A percentile compares a stretch with the other conserved stretches of the same genome.
These are phyloP conservation scores for Conger conger DNA, from an alignment of 2,113 vertebrate species.

Conservation along the genomic window DNA sequence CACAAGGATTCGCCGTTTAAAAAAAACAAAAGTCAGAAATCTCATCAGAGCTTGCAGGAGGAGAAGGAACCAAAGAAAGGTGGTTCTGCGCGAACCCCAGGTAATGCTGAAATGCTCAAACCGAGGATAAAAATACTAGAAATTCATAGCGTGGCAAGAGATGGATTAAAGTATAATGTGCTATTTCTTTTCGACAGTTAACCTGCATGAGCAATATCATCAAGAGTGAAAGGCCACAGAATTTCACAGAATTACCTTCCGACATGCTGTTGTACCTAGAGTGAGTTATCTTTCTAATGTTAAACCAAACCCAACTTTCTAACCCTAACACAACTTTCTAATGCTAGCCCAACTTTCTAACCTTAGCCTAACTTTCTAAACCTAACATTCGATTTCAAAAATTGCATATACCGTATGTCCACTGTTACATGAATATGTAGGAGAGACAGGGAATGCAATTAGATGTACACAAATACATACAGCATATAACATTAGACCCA, in stretches of 20 bases:
- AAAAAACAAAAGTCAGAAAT: background rate
- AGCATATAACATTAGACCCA: too few species aligned
- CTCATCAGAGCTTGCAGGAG: conserved; percentile 33
- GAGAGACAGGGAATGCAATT: too few species aligned
- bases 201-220: conserved; percentile 41
- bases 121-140: background rate
- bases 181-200: conserved; percentile 25
- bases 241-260: conserved; percentile 35
- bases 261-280: conserved; percentile 43
- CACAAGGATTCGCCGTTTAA: conserved; percentile 1
- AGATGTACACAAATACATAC: too few species aligned
- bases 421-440: too few species aligned
- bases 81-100: conserved; percentile 33
- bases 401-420: too few species aligned
- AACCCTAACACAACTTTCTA: too few species aligned
- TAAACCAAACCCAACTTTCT: too few species aligned
- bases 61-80: background rate
- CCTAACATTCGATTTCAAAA: too few species aligned
- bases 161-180: background rate
- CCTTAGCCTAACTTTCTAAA: too few species aligned
- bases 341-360: too few species aligned
- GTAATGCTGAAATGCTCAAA: conserved; percentile 3
- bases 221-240: background rate
- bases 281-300: conserved; percentile 29
- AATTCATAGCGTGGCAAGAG: background rate